Conservation (phyloP, 2,113 vertebrate genomes). For the Nothoprocta pentlandii region DNA sequence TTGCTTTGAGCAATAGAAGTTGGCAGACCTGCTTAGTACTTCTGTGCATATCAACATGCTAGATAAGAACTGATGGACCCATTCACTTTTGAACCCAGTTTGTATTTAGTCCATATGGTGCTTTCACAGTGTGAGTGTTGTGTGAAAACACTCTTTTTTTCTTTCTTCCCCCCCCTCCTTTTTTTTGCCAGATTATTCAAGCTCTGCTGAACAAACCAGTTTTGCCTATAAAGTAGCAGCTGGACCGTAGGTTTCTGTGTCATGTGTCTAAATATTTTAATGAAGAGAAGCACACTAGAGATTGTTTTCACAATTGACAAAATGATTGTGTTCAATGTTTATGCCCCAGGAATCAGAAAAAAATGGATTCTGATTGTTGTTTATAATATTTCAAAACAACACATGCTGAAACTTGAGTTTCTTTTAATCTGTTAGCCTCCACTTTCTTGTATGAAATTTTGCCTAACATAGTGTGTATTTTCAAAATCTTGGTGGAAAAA, state of each 20-base stretch:
- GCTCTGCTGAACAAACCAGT: not conserved
- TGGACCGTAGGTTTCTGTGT: not conserved
- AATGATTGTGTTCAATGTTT: not conserved
- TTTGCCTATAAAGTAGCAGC: not conserved
- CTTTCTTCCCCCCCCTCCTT: too few species aligned
- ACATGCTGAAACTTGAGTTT: not conserved
- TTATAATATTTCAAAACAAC: not conserved
- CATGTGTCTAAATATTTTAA: not conserved
- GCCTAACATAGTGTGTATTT: not conserved
- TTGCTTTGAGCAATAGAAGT: not conserved
- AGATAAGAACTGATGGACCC: not conserved
- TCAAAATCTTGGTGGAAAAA: conserved; percentile 14
- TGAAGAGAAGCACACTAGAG: not conserved
- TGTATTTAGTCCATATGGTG: not conserved
- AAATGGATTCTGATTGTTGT: not conserved
- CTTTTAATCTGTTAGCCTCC: not conserved
- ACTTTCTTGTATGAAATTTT: conserved; percentile 13
- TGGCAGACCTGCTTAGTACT: not conserved
- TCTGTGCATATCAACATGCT: not conserved
- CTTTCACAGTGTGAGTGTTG: not conserved
- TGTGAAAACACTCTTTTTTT: not conserved
- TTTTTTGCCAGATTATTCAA: not conserved
- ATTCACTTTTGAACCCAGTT: not conserved
- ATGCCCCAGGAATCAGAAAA: not conserved
- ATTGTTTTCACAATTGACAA: too few species aligned